These are phyloP conservation scores for Podarcis muralis DNA, from an alignment of 2,113 vertebrate genomes.

Conservation along the genomic window DNA sequence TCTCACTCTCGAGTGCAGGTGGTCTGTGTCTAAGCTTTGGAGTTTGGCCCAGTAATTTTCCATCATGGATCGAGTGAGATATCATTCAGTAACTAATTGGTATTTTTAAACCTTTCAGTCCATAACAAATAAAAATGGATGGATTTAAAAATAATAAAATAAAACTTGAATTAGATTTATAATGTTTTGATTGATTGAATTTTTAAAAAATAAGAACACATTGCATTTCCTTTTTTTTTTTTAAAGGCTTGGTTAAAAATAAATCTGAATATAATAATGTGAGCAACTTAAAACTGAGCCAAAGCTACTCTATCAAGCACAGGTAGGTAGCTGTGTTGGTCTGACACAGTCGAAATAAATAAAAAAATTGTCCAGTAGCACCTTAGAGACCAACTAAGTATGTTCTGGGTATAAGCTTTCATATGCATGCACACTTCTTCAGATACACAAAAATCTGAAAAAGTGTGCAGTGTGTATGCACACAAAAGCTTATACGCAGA, in stretches of 20 bases:
- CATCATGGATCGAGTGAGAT: background rate
- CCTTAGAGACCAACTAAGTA: no score
- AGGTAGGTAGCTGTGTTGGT: no score
- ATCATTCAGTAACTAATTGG: background rate
- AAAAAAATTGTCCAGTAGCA: no score
- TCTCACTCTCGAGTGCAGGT: background rate
- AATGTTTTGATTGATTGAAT: background rate
- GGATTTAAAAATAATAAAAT: background rate
- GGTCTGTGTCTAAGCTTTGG: background rate
- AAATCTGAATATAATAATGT: background rate
- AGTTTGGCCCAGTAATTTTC: background rate
- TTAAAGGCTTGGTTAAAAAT: background rate
- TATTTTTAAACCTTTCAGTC: background rate
- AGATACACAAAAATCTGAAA: no score
- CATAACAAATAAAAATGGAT: background rate
- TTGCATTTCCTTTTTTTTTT: background rate
- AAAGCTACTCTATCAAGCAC: no score
- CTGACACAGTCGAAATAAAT: no score
- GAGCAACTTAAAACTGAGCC: background rate
- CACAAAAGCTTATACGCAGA: no score
- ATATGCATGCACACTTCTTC: no score
- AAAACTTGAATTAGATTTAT: background rate
- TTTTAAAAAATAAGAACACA: background rate
- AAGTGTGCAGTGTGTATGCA: no score
- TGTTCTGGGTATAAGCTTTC: no score